Evolutionary conservation across 2,797 vertebrate species (phyloP), one percentile per base, ranked within the genome.

Genomic region (Selene dorsalis): DNA sequence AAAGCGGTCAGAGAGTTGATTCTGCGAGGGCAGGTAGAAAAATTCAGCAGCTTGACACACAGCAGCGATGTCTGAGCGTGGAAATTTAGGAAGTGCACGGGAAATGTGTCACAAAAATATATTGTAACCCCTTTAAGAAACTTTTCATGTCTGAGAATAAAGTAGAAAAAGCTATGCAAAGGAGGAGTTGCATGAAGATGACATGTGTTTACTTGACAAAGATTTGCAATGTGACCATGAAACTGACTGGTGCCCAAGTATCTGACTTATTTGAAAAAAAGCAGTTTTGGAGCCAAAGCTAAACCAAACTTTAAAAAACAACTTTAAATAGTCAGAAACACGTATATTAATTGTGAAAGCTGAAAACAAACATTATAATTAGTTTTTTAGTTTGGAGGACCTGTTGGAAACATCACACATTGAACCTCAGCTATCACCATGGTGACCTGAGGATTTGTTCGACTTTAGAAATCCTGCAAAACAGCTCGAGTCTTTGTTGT

Each of bases 1-100:
- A 83, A 61, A 73, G 64, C 35, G 78, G 75, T 86, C 73, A 81
- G 38, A 74, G 62, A 69, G 32, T 45, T n/a, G 26, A 80, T 78
- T 77, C 38, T 63, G 38, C 52, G 38, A 69, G 63, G 78, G 71
- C 60, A 71, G 13, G 53, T 68, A 17, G 62, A 77, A 80, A 60
- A 79, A 63, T 69, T 35, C 16, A 59, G 35, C 20, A 24, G 26
- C 66, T 39, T 43, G 58, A 32, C 55, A 50, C 64, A n/a, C 35
- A 69, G 58, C 45, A 38, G 30, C 39, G 39, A 32, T 0, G 1
- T 43, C 56, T 66, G 24, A 13, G 8, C 20, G 28, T 39, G 28
- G 22, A 55, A 41, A 62, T 26, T 3, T 28, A 0, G n/a, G 53
- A 45, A n/a, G 32, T 56, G 16, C 43, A 5, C 20, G 5, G 11